A percentile compares a stretch with the other conserved stretches of the same genome.
These are phyloP conservation scores for Heliothis subflexa DNA, from an alignment of 1,140 invertebrate genomes.

Conservation along the genomic window DNA sequence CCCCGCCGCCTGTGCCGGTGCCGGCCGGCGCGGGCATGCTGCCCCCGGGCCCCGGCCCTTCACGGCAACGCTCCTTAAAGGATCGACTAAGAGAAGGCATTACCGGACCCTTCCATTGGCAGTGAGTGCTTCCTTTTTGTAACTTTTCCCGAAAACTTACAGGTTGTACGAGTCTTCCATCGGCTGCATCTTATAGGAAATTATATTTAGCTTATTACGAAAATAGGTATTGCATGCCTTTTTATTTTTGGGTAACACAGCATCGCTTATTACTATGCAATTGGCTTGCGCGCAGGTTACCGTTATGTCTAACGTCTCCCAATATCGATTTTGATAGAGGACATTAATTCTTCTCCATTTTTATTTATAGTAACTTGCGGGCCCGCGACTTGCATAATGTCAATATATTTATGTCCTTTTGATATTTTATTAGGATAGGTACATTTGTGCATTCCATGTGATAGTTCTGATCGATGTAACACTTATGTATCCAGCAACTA, in stretches of 20 bases:
- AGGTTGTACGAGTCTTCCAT: constrained; percentile 31
- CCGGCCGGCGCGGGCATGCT: constrained; percentile 78
- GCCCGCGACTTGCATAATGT: not conserved
- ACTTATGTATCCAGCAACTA: no score
- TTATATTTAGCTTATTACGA: not conserved
- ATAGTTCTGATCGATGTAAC: no score
- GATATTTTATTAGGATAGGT: not conserved
- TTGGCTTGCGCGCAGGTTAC: not conserved
- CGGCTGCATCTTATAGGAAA: not conserved
- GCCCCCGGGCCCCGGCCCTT: constrained; percentile 87
- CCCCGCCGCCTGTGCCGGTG: constrained; percentile 63
- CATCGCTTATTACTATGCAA: not conserved
- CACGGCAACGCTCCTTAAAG: constrained; percentile 89
- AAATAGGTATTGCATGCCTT: constrained; percentile 20
- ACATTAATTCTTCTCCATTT: not conserved
- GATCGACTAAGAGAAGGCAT: constrained; percentile 91
- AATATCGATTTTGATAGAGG: not conserved
- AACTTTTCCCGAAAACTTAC: constrained; percentile 34
- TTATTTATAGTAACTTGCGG: not conserved
- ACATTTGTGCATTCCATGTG: no score
- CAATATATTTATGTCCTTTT: not conserved
- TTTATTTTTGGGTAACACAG: constrained; percentile 13
- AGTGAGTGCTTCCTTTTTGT: constrained; percentile 87
- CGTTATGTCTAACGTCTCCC: not conserved
- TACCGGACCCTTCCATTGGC: constrained; percentile 91